Percentiles rank a stretch among this genome's conserved stretches.
Conservation (phyloP, 1,140 invertebrate species). For the Acyrthosiphon pisum region DNA sequence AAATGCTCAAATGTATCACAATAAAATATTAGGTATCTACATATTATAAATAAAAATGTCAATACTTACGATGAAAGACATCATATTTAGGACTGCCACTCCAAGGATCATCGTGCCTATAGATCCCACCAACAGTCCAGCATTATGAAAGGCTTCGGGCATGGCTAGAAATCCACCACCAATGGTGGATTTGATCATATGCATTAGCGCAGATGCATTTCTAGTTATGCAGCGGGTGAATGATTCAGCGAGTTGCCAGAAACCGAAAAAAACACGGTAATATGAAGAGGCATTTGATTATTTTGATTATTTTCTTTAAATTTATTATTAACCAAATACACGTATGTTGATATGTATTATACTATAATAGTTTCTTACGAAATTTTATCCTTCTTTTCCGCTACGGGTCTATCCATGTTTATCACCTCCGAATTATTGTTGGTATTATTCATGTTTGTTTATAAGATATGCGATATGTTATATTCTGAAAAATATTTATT, state of each 20-base stretch:
- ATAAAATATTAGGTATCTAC: not conserved
- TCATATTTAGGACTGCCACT: slow-evolving; percentile 79
- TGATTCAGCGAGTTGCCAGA: not conserved
- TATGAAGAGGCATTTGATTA: not conserved
- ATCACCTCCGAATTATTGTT: too few relatives aligned
- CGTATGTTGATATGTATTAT: too few relatives aligned
- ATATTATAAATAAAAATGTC: not conserved
- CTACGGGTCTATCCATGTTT: too few relatives aligned
- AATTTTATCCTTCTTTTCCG: not conserved
- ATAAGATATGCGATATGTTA: not conserved
- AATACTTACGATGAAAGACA: slow-evolving; percentile 75
- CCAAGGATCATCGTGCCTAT: slow-evolving; percentile 77
- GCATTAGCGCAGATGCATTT: slow-evolving; percentile 71
- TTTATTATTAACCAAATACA: too few relatives aligned
- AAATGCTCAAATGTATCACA: not conserved
- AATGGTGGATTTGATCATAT: slow-evolving; percentile 82
- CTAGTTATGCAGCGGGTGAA: slow-evolving; percentile 65
- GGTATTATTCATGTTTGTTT: too few relatives aligned
- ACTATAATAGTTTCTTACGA: not conserved
- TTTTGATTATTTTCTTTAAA: not conserved
- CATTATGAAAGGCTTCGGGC: slow-evolving; percentile 82
- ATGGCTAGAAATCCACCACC: slow-evolving; percentile 88
- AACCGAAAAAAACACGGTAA: not conserved
- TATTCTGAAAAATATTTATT: not conserved
- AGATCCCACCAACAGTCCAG: slow-evolving; percentile 75